Base-by-base conservation (phyloP, 2,113 vertebrate species). In the Rhabdornis inornatus region DNA sequence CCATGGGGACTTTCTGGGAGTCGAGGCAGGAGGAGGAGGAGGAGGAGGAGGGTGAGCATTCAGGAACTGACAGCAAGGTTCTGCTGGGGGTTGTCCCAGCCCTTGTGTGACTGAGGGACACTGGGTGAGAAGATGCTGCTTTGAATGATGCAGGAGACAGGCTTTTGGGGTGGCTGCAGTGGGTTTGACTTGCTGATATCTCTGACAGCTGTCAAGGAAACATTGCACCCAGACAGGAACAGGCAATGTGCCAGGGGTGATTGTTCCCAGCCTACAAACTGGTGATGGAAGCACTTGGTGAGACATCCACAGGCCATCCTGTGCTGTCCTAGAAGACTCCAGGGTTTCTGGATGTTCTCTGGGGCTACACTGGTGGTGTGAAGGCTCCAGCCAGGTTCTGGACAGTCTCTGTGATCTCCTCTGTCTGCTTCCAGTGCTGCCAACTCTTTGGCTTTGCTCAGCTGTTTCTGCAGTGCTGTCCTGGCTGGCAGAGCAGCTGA, bases 21-120 rank as follows among this genome's bases (percentile, higher is more conserved):
- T 8, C 1, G 3, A 42, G 65, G 33, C 47, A 80, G 78, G 40
- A 68, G 44, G 31, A 80, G 60, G 40, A 68, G 44, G 31, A 80
- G 60, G 65, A 66, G 44, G n/a, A 83, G 49, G 65, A 92, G 28
- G 37, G 40, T 28, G 70, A 83, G 33, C 40, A 25, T 33, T 56
- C 53, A 85, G 83, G 40, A 85, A 3, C 11, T 6, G 7, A 16
- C 64, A 64, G 75, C 0, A 3, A 39, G 33, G 69, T 14, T 53
- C 69, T n/a, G 37, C 28, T 69, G 76, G 37, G 52, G 27, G 40
- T 17, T 44, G 59, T 15, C 27, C 49, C 50, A 61, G 52, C 6
- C 28, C 24, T 27, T 23, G 70, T 78, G 72, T 87, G 68, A 27
- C 37, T 0, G 0, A 30, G 24, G 44, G 39, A 6, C 0, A 0